Evolutionary conservation across 2,797 vertebrate genomes (phyloP).

Genomic region (Typhlichthys subterraneus): DNA sequence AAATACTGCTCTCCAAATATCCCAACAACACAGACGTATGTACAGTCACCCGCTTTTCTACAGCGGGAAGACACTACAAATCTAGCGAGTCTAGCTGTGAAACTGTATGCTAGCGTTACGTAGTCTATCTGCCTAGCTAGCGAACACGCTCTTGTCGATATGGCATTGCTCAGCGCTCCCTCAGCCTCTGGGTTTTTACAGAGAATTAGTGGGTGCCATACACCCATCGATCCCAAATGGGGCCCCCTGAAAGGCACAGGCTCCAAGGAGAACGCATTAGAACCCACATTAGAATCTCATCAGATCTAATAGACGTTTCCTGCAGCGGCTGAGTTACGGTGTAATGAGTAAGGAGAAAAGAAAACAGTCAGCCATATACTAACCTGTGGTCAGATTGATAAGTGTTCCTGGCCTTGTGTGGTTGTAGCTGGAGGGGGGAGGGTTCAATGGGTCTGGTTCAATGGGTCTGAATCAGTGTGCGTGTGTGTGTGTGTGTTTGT

Average conservation of each 20-base stretch:
- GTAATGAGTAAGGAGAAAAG: conserved; percentile 27
- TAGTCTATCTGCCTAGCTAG: no score
- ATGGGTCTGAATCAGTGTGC: conserved; percentile 60
- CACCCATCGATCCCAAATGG: conserved; percentile 41
- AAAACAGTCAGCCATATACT: conserved; percentile 33
- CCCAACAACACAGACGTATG: no score
- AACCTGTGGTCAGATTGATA: conserved; percentile 56
- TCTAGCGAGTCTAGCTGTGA: no score
- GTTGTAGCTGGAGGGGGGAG: conserved; percentile 45
- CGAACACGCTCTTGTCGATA: not conserved
- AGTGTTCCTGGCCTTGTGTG: conserved; percentile 14
- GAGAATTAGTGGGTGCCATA: conserved; percentile 39
- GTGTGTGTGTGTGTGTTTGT: conserved; percentile 59
- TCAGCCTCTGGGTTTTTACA: conserved; percentile 37
- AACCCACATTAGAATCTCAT: conserved; percentile 21
- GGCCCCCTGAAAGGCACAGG: conserved; percentile 12
- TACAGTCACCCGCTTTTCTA: no score
- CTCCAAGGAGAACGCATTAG: conserved; percentile 19
- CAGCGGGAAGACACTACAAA: no score
- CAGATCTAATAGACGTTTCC: conserved; percentile 47
- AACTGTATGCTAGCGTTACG: no score
- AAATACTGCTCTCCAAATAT: no score
- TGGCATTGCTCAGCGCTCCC: conserved; percentile 35
- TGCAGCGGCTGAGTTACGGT: conserved; percentile 35
- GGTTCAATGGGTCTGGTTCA: conserved; percentile 49